phyloP scores from a whole-genome alignment of 2,888 invertebrate species.

The Trilocha varians region DNA sequence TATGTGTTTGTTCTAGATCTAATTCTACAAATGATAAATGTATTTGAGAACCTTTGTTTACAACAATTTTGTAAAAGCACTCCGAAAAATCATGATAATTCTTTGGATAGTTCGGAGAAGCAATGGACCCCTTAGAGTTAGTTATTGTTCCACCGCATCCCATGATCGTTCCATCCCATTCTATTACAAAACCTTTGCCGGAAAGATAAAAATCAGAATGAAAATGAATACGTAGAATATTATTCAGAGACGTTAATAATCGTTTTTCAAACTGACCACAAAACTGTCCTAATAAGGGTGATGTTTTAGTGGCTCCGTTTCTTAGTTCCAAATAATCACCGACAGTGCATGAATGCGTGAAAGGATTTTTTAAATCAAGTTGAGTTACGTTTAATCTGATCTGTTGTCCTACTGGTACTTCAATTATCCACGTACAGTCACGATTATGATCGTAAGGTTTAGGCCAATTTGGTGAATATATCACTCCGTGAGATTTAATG shows the following conservation, averaged over 20 bases:
- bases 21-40: conserved; percentile 79
- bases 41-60: conserved; percentile 81
- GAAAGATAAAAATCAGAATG: conserved; percentile 78
- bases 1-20: conserved; percentile 73
- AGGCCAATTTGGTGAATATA: conserved; percentile 88
- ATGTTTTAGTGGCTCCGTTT: conserved; percentile 81
- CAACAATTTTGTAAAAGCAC: conserved; percentile 86
- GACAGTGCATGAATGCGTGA: conserved; percentile 39
- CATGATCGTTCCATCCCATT: conserved; percentile 57
- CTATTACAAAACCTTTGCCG: conserved; percentile 78
- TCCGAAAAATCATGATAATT: conserved; percentile 79
- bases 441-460: conserved; percentile 77
- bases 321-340: conserved; percentile 71
- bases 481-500: conserved; percentile 76
- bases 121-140: conserved; percentile 79
- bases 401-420: conserved; percentile 79
- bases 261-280: conserved; percentile 80
- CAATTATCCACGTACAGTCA: conserved; percentile 87
- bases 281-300: conserved; percentile 85
- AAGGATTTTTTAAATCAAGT: conserved; percentile 73
- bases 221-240: conserved; percentile 83
- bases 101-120: conserved; percentile 90
- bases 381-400: conserved; percentile 76
- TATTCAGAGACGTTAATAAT: conserved; percentile 80
- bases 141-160: conserved; percentile 88